A percentile compares a stretch with the other conserved stretches of the same genome.
Conservation (phyloP, 2,113 vertebrate species). For the Edolisoma coerulescens region DNA sequence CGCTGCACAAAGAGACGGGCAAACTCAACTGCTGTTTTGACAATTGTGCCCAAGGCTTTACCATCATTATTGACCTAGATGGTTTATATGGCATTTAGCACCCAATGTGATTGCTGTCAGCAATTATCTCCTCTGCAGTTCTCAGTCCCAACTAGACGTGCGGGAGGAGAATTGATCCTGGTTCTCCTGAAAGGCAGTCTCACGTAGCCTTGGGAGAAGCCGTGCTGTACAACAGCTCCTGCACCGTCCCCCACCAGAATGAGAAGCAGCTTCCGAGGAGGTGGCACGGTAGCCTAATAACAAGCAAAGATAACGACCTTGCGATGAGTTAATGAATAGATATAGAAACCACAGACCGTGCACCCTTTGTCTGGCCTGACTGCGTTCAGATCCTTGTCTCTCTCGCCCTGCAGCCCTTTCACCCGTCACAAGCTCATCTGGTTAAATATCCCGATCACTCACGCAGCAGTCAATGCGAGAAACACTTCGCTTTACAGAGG, state of each 20-base stretch:
- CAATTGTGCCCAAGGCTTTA: background rate
- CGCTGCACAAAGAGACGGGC: background rate
- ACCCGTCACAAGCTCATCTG: background rate
- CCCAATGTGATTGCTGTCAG: slow-evolving; percentile 12
- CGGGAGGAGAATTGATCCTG: background rate
- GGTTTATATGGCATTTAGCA: slow-evolving; percentile 12
- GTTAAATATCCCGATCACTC: background rate
- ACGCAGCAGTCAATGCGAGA: accelerated
- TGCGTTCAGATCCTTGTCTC: background rate
- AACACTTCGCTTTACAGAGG: background rate
- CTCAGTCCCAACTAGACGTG: background rate
- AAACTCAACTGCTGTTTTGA: slow-evolving; percentile 15
- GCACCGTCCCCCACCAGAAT: background rate
- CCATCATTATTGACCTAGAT: slow-evolving; percentile 8
- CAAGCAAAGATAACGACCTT: background rate
- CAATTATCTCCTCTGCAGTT: background rate
- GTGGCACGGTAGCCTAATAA: background rate
- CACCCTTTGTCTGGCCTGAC: background rate
- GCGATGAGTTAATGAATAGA: background rate
- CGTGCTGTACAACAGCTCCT: background rate
- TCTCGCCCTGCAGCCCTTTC: background rate
- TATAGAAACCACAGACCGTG: background rate
- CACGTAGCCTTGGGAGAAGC: background rate
- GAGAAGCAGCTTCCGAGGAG: background rate
- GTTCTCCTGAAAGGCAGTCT: background rate